Conservation (phyloP, 2,113 vertebrate genomes). For the Siphamia tubifer region DNA sequence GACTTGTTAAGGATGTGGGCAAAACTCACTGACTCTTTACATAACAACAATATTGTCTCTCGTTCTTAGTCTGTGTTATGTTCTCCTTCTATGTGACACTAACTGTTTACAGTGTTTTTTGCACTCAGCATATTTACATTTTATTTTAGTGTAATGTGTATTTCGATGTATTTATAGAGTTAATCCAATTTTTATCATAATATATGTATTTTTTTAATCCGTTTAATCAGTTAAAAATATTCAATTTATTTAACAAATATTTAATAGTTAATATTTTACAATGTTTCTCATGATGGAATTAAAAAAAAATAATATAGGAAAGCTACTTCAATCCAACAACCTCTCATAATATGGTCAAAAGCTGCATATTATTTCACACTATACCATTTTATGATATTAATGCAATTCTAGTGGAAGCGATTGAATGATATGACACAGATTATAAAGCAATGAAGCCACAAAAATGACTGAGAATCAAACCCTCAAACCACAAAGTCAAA, state of each 20-base stretch:
- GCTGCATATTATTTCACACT: not conserved
- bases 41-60: slow-evolving; percentile 37
- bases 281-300: too few species aligned
- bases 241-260: too few species aligned
- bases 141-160: not conserved
- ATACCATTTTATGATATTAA: not conserved
- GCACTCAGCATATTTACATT: not conserved
- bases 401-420: not conserved
- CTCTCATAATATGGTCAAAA: too few species aligned
- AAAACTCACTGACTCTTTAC: slow-evolving; percentile 50
- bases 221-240: too few species aligned
- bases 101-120: slow-evolving; percentile 41
- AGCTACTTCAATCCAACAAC: too few species aligned
- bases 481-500: slow-evolving; percentile 17
- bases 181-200: too few species aligned
- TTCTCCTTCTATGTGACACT: not conserved
- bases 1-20: slow-evolving; percentile 68
- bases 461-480: not conserved
- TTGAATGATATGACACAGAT: slow-evolving; percentile 8
- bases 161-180: too few species aligned
- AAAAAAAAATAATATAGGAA: too few species aligned
- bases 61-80: not conserved
- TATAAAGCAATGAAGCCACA: not conserved
- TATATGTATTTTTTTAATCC: too few species aligned
- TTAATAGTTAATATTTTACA: too few species aligned